Evolutionary conservation across 2,888 invertebrate genomes (phyloP).

Genomic region (Papilio gigon): DNA sequence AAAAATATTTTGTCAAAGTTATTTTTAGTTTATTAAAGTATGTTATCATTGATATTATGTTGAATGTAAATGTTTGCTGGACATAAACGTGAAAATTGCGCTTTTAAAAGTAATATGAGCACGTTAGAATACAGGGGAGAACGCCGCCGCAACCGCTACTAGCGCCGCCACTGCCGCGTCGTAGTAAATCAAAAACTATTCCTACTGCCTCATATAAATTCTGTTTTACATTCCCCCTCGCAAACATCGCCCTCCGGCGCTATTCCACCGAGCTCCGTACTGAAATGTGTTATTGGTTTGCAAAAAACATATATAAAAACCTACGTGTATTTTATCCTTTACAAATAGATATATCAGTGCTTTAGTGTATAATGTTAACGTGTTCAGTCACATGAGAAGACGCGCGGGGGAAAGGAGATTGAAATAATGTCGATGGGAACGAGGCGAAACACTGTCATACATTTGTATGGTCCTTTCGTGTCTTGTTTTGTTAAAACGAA

Average conservation of each 20-base stretch:
- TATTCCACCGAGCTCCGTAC: slow-evolving; percentile 5
- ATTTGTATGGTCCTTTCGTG: too few species aligned
- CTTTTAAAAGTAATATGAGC: slow-evolving; percentile 17
- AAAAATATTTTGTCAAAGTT: too few species aligned
- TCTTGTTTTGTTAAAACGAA: too few species aligned
- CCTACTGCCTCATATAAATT: slow-evolving; percentile 28
- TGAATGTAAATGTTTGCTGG: slow-evolving; percentile 7
- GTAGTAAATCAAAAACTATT: slow-evolving; percentile 25
- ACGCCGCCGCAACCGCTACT: background rate
- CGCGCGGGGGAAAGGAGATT: background rate
- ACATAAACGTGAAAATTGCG: slow-evolving; percentile 8
- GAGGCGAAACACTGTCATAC: too few species aligned
- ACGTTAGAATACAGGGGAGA: slow-evolving; percentile 14
- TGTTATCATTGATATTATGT: background rate
- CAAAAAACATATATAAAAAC: slow-evolving; percentile 6
- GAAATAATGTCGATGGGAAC: background rate
- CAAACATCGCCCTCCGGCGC: slow-evolving; percentile 26
- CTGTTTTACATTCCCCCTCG: slow-evolving; percentile 32
- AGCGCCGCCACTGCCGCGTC: background rate
- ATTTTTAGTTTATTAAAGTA: too few species aligned
- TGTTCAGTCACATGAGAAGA: background rate
- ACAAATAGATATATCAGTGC: background rate
- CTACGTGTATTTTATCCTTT: slow-evolving; percentile 16
- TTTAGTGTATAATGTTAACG: background rate
- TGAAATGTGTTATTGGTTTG: slow-evolving; percentile 24